phyloP scores from a whole-genome alignment of 92 coral and sea anemone genomes.

The Porites cylindrica region DNA sequence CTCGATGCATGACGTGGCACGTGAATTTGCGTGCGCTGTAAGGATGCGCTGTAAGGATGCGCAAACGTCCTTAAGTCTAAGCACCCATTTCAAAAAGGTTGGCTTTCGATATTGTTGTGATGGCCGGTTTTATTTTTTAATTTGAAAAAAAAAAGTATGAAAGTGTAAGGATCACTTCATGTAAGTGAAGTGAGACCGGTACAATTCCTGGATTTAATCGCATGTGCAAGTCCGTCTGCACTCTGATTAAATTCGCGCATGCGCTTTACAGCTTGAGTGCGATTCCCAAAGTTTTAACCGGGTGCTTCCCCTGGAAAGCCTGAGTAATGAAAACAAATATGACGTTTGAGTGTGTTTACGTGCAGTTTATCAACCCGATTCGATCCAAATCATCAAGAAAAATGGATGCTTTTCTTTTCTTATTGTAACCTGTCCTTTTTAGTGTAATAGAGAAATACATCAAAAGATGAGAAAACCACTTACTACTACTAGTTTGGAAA shows the following conservation, averaged over 20 bases:
- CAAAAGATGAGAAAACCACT: conserved; percentile 10
- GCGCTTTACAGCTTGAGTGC: conserved; percentile 13
- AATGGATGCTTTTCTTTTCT: conserved; percentile 12
- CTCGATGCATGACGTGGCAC: no score
- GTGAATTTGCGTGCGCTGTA: no score
- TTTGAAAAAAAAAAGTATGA: conserved; percentile 13
- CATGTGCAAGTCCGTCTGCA: conserved; percentile 16
- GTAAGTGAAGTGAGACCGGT: conserved; percentile 3
- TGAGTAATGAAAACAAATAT: conserved; percentile 8
- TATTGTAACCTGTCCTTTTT: conserved; percentile 6
- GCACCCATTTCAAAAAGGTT: neutral
- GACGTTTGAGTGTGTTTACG: conserved; percentile 5
- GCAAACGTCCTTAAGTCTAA: neutral
- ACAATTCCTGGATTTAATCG: neutral
- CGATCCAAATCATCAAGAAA: conserved; percentile 11
- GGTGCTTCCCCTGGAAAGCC: conserved; percentile 15
- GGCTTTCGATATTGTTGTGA: conserved; percentile 10
- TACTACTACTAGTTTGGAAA: conserved; percentile 13
- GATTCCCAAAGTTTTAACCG: conserved; percentile 1
- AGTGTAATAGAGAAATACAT: conserved; percentile 14
- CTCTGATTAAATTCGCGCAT: neutral
- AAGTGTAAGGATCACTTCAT: neutral
- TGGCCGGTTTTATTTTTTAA: conserved; percentile 8
- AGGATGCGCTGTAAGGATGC: no score
- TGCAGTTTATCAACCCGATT: conserved; percentile 17